Conservation (phyloP, 2,113 vertebrate genomes). For the Varanus komodoensis region DNA sequence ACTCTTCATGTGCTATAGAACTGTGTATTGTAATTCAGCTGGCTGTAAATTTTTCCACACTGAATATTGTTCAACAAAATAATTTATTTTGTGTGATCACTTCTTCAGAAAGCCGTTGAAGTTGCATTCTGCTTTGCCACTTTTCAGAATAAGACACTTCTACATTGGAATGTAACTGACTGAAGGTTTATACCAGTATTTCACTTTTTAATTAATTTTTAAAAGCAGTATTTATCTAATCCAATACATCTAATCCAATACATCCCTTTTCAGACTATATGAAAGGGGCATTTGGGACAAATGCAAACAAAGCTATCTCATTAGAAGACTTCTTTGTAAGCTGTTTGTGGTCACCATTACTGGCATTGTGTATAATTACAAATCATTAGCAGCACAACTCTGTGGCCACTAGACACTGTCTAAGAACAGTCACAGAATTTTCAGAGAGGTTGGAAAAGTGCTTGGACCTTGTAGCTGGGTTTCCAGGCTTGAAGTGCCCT, state of each 20-base stretch:
- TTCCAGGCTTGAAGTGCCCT: too few relatives aligned
- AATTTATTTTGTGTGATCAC: neutral
- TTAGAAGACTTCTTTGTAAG: neutral
- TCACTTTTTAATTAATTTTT: neutral
- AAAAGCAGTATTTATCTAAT: neutral
- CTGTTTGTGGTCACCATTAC: neutral
- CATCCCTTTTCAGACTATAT: neutral
- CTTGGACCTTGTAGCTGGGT: too few relatives aligned
- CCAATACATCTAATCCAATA: neutral
- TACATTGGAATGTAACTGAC: neutral
- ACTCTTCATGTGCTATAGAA: neutral
- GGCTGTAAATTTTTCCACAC: neutral
- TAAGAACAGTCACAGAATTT: too few relatives aligned
- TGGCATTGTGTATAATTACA: neutral
- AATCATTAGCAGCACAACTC: neutral
- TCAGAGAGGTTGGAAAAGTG: too few relatives aligned
- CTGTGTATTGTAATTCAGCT: neutral
- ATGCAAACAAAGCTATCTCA: neutral
- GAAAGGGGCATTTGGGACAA: neutral
- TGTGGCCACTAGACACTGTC: too few relatives aligned
- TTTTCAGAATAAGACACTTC: neutral
- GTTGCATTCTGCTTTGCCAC: neutral
- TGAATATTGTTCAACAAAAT: neutral
- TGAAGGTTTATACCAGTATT: neutral
- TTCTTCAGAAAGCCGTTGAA: neutral